These are phyloP conservation scores for Tanaodytes sp. DNA, from an alignment of 2,888 invertebrate species.

Conservation along the genomic window DNA sequence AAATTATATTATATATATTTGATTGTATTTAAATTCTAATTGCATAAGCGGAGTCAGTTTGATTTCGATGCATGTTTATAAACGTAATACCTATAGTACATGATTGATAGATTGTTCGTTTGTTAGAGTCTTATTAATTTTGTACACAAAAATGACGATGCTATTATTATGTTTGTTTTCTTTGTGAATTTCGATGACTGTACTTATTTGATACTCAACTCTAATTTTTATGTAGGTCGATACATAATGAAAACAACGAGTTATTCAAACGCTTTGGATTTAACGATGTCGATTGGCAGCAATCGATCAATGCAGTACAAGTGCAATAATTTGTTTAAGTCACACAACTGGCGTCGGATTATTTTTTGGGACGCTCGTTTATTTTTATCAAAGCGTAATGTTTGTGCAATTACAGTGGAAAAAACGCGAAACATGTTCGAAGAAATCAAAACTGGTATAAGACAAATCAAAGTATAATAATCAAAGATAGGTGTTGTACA, in stretches of 20 bases:
- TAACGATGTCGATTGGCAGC: slow-evolving; percentile 22
- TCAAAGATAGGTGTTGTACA: slow-evolving; percentile 9
- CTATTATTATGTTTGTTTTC: neutral
- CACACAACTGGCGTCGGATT: neutral
- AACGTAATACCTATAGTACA: no score
- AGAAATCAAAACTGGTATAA: neutral
- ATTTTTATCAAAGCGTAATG: neutral
- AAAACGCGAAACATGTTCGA: neutral
- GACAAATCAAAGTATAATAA: slow-evolving; percentile 22
- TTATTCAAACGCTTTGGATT: slow-evolving; percentile 18
- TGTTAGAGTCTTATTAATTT: neutral
- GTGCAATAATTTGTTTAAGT: slow-evolving; percentile 36
- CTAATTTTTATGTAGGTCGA: neutral
- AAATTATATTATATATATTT: no score
- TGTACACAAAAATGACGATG: slow-evolving; percentile 6
- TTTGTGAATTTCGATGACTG: slow-evolving; percentile 18
- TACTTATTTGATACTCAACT: slow-evolving; percentile 31
- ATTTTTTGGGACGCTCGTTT: neutral
- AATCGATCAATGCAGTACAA: slow-evolving; percentile 8
- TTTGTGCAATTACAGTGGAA: slow-evolving; percentile 31
- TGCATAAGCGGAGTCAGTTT: slow-evolving; percentile 35
- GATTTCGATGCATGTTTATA: slow-evolving; percentile 35
- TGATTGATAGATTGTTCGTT: no score
- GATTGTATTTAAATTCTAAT: slow-evolving; percentile 15
- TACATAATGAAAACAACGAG: slow-evolving; percentile 17